Evolutionary conservation across 2,888 invertebrate genomes (phyloP), one percentile per base, ranked within the genome.

Genomic region (Sinotaia quadrata): DNA sequence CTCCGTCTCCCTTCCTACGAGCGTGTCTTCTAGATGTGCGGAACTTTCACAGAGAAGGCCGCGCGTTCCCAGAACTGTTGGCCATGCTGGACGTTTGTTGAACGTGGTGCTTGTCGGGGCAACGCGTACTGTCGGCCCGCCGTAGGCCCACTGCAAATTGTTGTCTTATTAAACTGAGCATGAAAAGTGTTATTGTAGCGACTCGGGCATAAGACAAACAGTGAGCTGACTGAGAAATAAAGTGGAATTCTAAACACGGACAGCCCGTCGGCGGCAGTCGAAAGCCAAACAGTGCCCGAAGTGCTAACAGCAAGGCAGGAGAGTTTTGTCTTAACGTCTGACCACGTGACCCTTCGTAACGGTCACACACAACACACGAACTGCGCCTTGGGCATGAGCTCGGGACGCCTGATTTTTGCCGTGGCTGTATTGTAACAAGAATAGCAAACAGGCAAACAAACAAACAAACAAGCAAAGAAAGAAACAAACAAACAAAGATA

Each of bases 141-240:
- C 41, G 54, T 18, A 24, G 27, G 27, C 27, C 37, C 37, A 59
- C 59, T 59, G 59, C 59, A 59, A 59, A 59, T 59, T 59, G 59
- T 59, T 59, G 36, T 59, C 59, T 41, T n/a, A 59, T 59, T 41
- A 59, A 59, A 59, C 59, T 24, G 29, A 27, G 24, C 44, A 36
- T 21, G 29, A 59, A 36, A 59, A 59, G 59, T 59, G 59, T 47
- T 62, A 62, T 62, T 62, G 62, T 62, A 62, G 41, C 62, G 51
- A 49, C 31, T 27, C 29, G 51, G 47, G 31, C 62, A 62, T 31
- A 51, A 62, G 34, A 33, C 62, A 62, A 62, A 62, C 51, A 62
- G 24, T 33, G 34, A 29, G 51, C 47, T 27, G 12, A 51, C 34
- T n/a, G 51, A 49, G 51, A 62, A 62, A 47, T 51, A 62, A 62